Conservation (phyloP, 2,113 vertebrate species). For the Antechinus stuartii region DNA sequence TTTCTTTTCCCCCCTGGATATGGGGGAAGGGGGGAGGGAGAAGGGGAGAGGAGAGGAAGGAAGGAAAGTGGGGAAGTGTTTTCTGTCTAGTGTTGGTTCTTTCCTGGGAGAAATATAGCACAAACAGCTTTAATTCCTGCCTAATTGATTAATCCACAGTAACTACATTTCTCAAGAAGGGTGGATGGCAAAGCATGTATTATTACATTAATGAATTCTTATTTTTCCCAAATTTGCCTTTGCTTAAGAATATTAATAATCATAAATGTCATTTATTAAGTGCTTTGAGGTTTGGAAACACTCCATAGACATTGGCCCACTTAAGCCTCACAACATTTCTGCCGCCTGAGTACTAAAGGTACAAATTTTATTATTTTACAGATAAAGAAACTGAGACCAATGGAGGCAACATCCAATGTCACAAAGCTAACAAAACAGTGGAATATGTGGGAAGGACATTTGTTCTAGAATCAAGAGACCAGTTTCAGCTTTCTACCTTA, state of each 20-base stretch:
- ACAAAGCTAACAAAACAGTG: neutral
- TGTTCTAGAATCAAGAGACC: neutral
- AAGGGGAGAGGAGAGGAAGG: no score
- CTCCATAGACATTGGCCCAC: neutral
- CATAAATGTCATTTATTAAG: neutral
- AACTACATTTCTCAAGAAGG: neutral
- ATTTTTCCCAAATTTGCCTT: conserved; percentile 50
- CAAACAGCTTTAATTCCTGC: neutral
- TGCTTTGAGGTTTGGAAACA: neutral
- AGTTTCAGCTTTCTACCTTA: neutral
- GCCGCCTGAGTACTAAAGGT: neutral
- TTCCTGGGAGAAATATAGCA: neutral
- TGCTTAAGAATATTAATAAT: conserved; percentile 47
- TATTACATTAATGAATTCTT: conserved; percentile 66
- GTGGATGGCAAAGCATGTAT: conserved; percentile 65
- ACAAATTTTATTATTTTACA: neutral
- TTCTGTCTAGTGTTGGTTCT: neutral
- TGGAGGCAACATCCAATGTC: neutral
- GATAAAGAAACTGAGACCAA: neutral
- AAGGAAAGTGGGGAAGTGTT: no score
- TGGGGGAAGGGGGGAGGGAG: no score
- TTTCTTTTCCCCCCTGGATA: no score
- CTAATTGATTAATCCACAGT: conserved; percentile 8
- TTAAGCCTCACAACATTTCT: neutral
- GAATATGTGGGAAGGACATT: neutral